Percentiles rank a stretch among this genome's conserved stretches.
Conservation (phyloP, 2,888 invertebrate species). For the Crossocerus cetratus region DNA sequence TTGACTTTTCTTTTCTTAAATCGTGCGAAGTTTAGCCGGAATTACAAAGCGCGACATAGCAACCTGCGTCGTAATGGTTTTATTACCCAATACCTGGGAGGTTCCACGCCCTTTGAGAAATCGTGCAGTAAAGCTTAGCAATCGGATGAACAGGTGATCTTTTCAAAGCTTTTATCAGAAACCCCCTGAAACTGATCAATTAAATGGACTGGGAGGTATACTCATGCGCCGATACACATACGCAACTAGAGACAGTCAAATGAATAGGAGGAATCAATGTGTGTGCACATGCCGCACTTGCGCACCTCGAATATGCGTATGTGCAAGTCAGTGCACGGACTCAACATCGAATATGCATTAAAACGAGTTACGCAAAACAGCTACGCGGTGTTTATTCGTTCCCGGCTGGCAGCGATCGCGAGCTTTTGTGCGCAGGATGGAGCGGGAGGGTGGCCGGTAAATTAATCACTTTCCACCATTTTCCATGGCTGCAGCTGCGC, state of each 20-base stretch:
- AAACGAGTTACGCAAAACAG: constrained; percentile 52
- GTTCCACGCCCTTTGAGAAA: no score
- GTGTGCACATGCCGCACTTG: constrained; percentile 1
- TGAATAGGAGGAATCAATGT: constrained; percentile 23
- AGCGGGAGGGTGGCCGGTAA: constrained; percentile 16
- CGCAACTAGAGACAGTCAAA: neutral
- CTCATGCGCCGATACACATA: neutral
- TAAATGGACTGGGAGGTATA: constrained; percentile 18
- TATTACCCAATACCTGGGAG: no score
- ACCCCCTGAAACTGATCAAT: no score
- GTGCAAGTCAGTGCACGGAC: constrained; percentile 1
- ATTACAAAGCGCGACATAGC: no score
- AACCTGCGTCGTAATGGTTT: no score
- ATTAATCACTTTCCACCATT: constrained; percentile 40
- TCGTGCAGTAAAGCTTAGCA: no score
- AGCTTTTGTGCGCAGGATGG: neutral
- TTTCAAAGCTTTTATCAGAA: no score
- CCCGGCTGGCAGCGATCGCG: neutral
- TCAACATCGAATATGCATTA: constrained; percentile 67
- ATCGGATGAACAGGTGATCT: no score
- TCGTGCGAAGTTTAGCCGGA: no score
- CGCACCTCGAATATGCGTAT: constrained; percentile 6
- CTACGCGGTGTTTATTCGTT: constrained; percentile 8
- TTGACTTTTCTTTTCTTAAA: no score
- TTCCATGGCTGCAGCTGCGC: neutral